Evolutionary conservation across 2,888 invertebrate species (phyloP).

Genomic region (Actias luna): DNA sequence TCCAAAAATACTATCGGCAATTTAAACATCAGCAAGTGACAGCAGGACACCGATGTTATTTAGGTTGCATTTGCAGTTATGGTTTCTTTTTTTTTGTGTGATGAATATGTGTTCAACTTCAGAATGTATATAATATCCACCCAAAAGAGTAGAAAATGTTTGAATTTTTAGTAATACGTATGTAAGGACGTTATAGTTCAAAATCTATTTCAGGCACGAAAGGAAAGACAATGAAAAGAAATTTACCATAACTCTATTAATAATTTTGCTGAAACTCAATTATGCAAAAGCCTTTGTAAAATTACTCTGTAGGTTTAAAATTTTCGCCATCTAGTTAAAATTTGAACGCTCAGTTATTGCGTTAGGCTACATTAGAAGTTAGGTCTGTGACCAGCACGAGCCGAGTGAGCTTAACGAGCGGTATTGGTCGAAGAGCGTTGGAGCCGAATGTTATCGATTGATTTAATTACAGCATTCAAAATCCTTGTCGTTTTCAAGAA

Average conservation of each 20-base stretch:
- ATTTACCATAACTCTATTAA: background rate
- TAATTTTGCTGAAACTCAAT: background rate
- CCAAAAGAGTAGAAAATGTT: too few relatives aligned
- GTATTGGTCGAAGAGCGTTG: background rate
- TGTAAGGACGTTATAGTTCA: too few relatives aligned
- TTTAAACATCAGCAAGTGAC: too few relatives aligned
- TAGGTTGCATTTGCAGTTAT: too few relatives aligned
- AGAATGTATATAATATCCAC: too few relatives aligned
- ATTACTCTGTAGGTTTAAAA: background rate
- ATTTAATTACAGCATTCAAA: background rate
- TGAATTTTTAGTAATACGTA: too few relatives aligned
- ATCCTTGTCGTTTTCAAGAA: background rate
- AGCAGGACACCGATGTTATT: too few relatives aligned
- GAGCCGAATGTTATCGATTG: slow-evolving; percentile 13
- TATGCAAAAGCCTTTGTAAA: background rate
- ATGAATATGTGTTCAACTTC: too few relatives aligned
- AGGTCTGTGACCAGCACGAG: background rate
- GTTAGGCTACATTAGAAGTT: background rate
- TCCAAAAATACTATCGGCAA: too few relatives aligned
- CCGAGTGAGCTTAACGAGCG: background rate
- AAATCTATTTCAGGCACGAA: too few relatives aligned
- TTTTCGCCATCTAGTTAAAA: background rate
- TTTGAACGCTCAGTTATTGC: background rate
- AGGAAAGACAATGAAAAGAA: too few relatives aligned
- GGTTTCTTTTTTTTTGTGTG: too few relatives aligned